A percentile compares a stretch with the other conserved stretches of the same genome.
Evolutionary conservation across 2,113 vertebrate species (phyloP).

Genomic region (Numenius arquata): DNA sequence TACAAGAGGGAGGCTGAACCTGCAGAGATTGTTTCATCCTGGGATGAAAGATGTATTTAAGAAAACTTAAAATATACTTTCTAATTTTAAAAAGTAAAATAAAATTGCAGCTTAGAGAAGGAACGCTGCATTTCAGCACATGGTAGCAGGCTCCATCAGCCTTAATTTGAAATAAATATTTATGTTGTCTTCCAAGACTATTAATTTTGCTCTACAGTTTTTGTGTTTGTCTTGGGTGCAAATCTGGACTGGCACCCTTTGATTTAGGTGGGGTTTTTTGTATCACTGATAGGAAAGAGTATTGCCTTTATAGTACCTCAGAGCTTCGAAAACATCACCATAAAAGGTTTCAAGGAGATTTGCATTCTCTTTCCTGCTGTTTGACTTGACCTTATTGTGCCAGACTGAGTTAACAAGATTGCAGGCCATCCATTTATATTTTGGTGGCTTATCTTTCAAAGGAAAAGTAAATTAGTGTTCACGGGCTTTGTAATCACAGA

Average conservation of each 20-base stretch:
- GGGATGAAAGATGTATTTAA: background rate
- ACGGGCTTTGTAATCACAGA: background rate
- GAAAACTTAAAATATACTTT: background rate
- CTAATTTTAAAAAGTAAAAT: background rate
- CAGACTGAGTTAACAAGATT: slow-evolving; percentile 50
- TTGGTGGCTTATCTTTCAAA: slow-evolving; percentile 40
- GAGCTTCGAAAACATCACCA: slow-evolving; percentile 17
- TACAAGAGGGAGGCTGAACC: background rate
- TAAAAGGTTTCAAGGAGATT: slow-evolving; percentile 49
- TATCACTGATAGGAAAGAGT: background rate
- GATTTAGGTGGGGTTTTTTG: background rate
- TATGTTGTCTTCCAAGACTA: background rate
- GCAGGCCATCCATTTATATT: slow-evolving; percentile 18
- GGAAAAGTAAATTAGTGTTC: slow-evolving; percentile 13
- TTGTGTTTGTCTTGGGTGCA: background rate
- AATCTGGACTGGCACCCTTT: background rate
- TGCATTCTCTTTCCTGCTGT: slow-evolving; percentile 16
- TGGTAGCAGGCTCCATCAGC: background rate
- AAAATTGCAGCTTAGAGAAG: background rate
- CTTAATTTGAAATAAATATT: background rate
- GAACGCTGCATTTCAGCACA: background rate
- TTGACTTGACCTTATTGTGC: slow-evolving; percentile 60
- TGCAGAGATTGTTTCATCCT: background rate
- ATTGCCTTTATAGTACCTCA: background rate
- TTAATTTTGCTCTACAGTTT: background rate